phyloP scores from a whole-genome alignment of 1,140 invertebrate species.

The Pararge aegeria region DNA sequence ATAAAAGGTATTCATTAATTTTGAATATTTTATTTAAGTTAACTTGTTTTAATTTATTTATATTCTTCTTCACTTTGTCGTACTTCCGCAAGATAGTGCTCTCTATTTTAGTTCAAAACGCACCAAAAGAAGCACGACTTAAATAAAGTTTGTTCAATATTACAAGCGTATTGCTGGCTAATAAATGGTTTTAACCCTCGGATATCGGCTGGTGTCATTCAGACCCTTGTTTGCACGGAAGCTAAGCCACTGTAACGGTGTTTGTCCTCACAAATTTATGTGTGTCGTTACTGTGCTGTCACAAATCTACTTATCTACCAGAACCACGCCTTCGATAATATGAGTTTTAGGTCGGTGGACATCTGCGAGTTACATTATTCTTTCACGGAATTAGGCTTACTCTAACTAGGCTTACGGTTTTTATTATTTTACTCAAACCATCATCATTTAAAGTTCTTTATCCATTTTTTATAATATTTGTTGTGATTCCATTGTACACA shows the following conservation, averaged over 20 bases:
- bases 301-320: conserved; percentile 77
- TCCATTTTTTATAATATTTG: no score
- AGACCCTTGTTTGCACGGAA: conserved; percentile 67
- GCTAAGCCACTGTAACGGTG: conserved; percentile 72
- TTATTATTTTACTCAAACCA: not conserved
- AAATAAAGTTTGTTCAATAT: conserved; percentile 26
- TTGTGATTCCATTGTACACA: no score
- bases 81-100: no score
- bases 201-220: conserved; percentile 50
- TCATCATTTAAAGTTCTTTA: not conserved
- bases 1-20: no score
- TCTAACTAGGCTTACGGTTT: not conserved
- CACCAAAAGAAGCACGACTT: no score
- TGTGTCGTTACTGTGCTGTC: conserved; percentile 60
- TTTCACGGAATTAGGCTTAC: conserved; percentile 14
- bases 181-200: conserved; percentile 58
- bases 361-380: conserved; percentile 45
- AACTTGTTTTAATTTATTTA: no score
- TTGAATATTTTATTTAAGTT: no score
- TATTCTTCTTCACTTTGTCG: no score
- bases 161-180: conserved; percentile 43
- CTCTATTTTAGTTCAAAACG: no score
- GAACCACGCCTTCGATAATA: conserved; percentile 66
- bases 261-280: conserved; percentile 73
- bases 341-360: conserved; percentile 29